Conservation (phyloP, 2,888 invertebrate genomes). For the Ormyrus labotus region DNA sequence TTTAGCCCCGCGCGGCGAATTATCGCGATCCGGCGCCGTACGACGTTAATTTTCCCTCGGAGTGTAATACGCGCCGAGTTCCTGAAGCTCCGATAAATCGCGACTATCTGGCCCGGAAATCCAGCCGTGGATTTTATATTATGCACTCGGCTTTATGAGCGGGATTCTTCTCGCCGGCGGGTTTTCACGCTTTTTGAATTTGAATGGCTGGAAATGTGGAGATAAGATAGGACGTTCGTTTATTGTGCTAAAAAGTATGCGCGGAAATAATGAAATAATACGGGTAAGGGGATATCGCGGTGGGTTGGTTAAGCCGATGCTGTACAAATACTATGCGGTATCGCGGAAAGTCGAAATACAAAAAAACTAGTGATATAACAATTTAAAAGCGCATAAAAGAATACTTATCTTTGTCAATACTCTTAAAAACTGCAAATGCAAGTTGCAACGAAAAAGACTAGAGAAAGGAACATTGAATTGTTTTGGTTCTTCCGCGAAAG, state of each 20-base stretch:
- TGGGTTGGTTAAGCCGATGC: no score
- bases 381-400: no score
- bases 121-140: constrained; percentile 1
- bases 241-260: background rate
- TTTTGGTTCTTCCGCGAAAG: no score
- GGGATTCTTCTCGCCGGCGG: background rate
- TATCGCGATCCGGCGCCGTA: constrained; percentile 12
- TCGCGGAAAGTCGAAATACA: no score
- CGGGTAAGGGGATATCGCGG: no score
- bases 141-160: background rate
- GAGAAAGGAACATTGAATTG: no score
- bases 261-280: no score
- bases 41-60: constrained; percentile 38
- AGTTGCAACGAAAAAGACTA: no score
- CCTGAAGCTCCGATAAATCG: constrained; percentile 29
- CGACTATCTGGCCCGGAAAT: background rate
- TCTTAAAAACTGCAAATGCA: no score
- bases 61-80: constrained; percentile 17
- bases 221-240: background rate
- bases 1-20: background rate
- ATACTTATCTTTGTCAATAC: no score
- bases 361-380: no score
- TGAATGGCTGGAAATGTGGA: background rate
- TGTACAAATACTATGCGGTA: no score
- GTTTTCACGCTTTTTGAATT: background rate